Evolutionary conservation across 1,140 invertebrate genomes (phyloP).

Genomic region (Penaeus chinensis): DNA sequence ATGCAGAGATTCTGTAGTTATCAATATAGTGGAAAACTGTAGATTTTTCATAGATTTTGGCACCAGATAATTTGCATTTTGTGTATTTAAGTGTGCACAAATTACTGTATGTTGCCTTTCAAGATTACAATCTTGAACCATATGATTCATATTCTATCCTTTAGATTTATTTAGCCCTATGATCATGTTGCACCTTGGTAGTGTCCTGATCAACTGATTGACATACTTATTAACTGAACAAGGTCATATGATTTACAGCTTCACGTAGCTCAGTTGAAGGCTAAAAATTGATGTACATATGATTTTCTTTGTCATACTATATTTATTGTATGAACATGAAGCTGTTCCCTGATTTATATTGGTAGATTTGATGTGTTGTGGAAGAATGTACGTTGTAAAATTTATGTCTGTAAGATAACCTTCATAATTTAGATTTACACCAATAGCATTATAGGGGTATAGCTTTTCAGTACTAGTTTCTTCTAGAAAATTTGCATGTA

Average conservation of each 20-base stretch:
- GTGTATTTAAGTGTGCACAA: slow-evolving; percentile 52
- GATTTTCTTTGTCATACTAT: slow-evolving; percentile 23
- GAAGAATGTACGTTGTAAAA: background rate
- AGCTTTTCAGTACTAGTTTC: slow-evolving; percentile 27
- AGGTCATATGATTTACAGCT: no score
- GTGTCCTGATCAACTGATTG: no score
- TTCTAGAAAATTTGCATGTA: slow-evolving; percentile 30
- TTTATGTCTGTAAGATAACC: slow-evolving; percentile 34
- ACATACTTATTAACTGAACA: no score
- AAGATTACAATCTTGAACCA: slow-evolving; percentile 26
- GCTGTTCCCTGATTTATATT: slow-evolving; percentile 27
- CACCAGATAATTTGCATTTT: slow-evolving; percentile 43
- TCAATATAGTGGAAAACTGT: slow-evolving; percentile 38
- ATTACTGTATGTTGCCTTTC: slow-evolving; percentile 43
- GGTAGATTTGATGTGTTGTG: slow-evolving; percentile 13
- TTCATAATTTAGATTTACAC: slow-evolving; percentile 40
- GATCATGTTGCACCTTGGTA: slow-evolving; percentile 48
- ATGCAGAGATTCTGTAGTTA: slow-evolving; percentile 37
- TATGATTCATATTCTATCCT: slow-evolving; percentile 51
- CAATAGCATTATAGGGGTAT: slow-evolving; percentile 24
- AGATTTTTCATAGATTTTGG: slow-evolving; percentile 57
- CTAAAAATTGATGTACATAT: slow-evolving; percentile 43
- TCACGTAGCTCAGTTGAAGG: no score
- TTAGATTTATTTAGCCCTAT: slow-evolving; percentile 46
- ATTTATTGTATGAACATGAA: slow-evolving; percentile 37